Evolutionary conservation across 2,888 invertebrate genomes (phyloP).

Genomic region (Leucophenga maculata): DNA sequence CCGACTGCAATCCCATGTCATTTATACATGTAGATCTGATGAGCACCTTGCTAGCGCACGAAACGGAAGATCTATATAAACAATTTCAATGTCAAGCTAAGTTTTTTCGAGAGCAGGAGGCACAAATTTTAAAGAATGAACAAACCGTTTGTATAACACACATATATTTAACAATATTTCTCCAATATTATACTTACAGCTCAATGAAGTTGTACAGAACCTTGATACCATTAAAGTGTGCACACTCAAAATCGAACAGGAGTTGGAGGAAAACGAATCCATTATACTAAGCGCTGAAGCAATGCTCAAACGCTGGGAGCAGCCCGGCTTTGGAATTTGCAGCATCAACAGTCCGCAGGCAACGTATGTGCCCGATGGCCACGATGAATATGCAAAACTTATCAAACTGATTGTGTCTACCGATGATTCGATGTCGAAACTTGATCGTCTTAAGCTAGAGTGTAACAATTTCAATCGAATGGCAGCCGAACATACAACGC

Average conservation of each 20-base stretch:
- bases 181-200: no score
- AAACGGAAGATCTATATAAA: constrained; percentile 41
- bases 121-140: constrained; percentile 14
- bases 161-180: no score
- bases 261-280: constrained; percentile 39
- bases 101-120: constrained; percentile 46
- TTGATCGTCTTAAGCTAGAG: constrained; percentile 31
- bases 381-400: not conserved
- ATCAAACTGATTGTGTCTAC: constrained; percentile 32
- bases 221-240: constrained; percentile 10
- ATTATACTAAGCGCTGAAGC: constrained; percentile 36
- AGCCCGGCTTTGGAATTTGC: not conserved
- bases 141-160: not conserved
- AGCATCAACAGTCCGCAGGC: not conserved
- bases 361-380: not conserved
- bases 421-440: not conserved
- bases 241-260: constrained; percentile 39
- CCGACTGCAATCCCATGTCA: constrained; percentile 31
- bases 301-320: constrained; percentile 25
- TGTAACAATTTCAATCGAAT: constrained; percentile 35
- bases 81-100: constrained; percentile 46
- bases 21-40: constrained; percentile 50
- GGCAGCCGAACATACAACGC: not conserved
- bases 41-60: constrained; percentile 40
- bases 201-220: not conserved